Conservation (phyloP, 2,888 invertebrate species). For the Hymenopus coronatus region DNA sequence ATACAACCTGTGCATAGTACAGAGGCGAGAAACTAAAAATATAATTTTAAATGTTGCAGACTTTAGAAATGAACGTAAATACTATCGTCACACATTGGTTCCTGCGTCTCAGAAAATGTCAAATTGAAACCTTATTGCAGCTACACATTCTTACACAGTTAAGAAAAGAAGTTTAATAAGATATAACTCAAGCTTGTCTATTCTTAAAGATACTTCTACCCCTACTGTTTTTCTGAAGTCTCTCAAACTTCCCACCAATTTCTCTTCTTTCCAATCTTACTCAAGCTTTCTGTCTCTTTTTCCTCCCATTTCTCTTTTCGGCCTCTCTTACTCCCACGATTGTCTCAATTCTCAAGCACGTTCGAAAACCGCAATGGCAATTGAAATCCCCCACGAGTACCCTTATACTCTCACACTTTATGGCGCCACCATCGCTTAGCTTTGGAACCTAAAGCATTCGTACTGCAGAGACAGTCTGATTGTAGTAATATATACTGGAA, state of each 20-base stretch:
- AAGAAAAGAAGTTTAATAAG: not conserved
- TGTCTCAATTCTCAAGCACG: constrained; percentile 24
- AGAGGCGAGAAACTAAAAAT: no score
- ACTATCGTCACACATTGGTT: no score
- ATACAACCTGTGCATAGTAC: no score
- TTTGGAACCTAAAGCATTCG: not conserved
- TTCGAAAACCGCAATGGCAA: constrained; percentile 26
- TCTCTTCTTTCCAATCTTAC: not conserved
- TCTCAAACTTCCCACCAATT: not conserved
- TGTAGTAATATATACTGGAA: not conserved
- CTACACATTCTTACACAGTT: no score
- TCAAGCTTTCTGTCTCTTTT: not conserved
- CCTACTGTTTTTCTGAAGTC: not conserved
- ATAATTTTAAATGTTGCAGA: no score
- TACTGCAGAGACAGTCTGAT: not conserved
- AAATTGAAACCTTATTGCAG: no score
- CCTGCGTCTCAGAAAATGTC: no score
- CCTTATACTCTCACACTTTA: constrained; percentile 17
- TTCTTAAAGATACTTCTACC: not conserved
- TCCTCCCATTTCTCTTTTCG: not conserved
- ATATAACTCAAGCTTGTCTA: not conserved
- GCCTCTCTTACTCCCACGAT: not conserved
- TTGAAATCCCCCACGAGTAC: constrained; percentile 24
- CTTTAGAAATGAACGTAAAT: no score
- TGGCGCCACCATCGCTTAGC: constrained; percentile 12